Base-by-base conservation (phyloP, 2,113 vertebrate species). In the Corythaeola cristata region DNA sequence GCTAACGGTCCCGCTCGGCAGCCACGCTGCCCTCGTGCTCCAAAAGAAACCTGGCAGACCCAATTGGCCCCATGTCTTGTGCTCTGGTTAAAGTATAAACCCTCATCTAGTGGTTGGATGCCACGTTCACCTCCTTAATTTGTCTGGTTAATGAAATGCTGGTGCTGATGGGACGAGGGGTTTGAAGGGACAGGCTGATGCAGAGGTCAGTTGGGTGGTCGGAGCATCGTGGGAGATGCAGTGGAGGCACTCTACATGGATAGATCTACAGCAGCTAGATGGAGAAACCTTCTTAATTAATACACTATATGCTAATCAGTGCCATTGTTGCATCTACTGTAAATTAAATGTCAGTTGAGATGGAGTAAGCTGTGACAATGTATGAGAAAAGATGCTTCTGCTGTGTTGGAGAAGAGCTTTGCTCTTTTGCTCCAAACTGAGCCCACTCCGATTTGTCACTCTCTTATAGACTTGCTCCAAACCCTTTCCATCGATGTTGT, bases 51-150 rank as follows among this genome's bases (percentile, higher is more conserved):
- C 33, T 69, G 77, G 44, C 28, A 67, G 22, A 39, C n/a, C 33
- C 2, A 1, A 12, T 3, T 0, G 3, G 3, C 21, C 19, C 47
- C 3, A 0, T 28, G 22, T 20, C 35, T 76, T 35, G 35, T 1
- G 2, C 22, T 81, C 50, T 33, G 12, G 11, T 22, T 71, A 32
- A 59, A 41, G 49, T 19, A 28, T 11, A 66, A 68, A 3, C 2
- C 20, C n/a, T 32, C 28, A n/a, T 15, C 35, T 30, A 17, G 55
- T 1, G 26, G 44, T 56, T 0, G 3, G 68, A 15, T 27, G 24
- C 23, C 0, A 0, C 9, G 0, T 74, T 67, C 21, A 15, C 30
- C 39, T 39, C 81, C 33, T 49, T 32, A 28, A 3, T 89, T 83
- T 82, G 33, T 30, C 9, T 9, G 15, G 37, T 26, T 39, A 41